These are phyloP conservation scores for Archilochus colubris DNA, from an alignment of 2,113 vertebrate species.

Conservation along the genomic window DNA sequence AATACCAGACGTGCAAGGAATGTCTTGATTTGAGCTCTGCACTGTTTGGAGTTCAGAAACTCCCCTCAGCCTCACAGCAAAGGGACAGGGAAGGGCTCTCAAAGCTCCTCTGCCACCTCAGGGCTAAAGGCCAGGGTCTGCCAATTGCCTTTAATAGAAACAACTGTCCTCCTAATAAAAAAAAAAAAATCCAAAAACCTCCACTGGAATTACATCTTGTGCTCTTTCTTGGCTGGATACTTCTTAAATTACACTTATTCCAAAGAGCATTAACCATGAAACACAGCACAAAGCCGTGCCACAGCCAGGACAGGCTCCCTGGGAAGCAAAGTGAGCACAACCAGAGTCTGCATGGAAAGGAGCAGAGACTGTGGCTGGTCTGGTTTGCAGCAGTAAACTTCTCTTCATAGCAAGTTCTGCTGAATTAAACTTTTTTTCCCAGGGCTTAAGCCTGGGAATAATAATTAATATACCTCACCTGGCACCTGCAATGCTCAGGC, in stretches of 20 bases:
- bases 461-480: not conserved
- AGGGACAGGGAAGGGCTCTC: not conserved
- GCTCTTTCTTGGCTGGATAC: conserved; percentile 28
- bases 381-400: not conserved
- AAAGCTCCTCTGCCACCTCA: not conserved
- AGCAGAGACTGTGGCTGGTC: not conserved
- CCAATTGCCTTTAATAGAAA: conserved; percentile 45
- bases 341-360: not conserved
- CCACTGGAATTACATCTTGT: conserved; percentile 39
- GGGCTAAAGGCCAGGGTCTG: not conserved
- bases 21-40: not conserved
- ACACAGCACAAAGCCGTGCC: not conserved
- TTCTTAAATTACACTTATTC: conserved; percentile 5
- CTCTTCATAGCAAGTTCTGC: not conserved
- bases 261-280: not conserved
- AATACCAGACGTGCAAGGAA: not conserved
- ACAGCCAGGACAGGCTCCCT: not conserved
- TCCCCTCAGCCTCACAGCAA: rapidly evolving
- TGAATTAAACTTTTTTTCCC: not conserved
- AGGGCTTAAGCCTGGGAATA: not conserved
- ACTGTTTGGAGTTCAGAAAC: not conserved
- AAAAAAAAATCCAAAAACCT: not conserved
- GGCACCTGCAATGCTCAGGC: not conserved
- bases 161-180: not conserved
- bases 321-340: not conserved